Evolutionary conservation across 2,113 vertebrate genomes (phyloP).

Genomic region (Bos taurus): DNA sequence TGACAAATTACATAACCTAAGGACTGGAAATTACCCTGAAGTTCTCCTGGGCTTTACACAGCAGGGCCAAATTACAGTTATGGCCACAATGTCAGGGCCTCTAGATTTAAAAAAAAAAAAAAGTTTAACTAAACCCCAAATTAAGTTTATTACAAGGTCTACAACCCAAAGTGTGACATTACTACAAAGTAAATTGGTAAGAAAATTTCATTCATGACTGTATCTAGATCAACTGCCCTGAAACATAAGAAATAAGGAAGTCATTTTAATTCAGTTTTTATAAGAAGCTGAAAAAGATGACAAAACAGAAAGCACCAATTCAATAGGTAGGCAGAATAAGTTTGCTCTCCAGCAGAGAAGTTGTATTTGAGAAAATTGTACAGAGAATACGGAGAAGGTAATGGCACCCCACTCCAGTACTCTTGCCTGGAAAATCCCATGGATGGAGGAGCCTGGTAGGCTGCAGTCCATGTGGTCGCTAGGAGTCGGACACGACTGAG

Average conservation of each 20-base stretch:
- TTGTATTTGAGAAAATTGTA: neutral
- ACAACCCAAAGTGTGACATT: rapidly evolving
- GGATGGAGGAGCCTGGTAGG: neutral
- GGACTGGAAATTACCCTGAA: rapidly evolving
- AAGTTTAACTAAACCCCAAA: neutral
- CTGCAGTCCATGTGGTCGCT: no score
- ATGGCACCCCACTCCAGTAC: neutral
- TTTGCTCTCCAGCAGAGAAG: neutral
- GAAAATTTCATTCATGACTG: rapidly evolving
- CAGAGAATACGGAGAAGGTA: neutral
- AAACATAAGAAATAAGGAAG: neutral
- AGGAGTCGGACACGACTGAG: no score
- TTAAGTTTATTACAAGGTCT: neutral
- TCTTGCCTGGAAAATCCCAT: neutral
- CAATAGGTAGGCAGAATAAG: neutral
- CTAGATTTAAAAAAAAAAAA: no score
- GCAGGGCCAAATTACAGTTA: neutral
- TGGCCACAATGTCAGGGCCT: neutral
- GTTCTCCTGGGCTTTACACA: neutral
- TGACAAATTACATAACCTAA: neutral
- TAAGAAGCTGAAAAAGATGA: neutral
- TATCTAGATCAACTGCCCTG: no score
- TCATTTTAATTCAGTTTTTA: neutral
- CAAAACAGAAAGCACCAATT: neutral
- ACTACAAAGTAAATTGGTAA: neutral